Evolutionary conservation across 1,140 invertebrate species (phyloP), one percentile per base, ranked within the genome.

Genomic region (Hyposmocoma kahamanoa): DNA sequence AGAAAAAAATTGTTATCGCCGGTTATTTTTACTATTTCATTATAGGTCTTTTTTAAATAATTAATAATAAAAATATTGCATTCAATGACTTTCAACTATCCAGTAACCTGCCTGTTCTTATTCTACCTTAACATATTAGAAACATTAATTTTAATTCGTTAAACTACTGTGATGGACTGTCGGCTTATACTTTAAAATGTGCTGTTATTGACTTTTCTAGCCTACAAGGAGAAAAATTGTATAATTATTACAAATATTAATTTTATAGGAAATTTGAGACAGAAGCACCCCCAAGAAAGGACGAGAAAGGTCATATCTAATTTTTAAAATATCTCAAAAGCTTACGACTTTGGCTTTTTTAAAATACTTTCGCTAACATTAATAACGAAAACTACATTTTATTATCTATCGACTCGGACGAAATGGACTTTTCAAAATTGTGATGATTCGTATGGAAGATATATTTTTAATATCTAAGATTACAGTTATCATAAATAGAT

Each of bases 151-250:
- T 56, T 38, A 57, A 55, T 58, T 61, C 58, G 53, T 59, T 65
- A 70, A 32, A 28, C 55, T 60, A 62, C 18, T 60, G 59, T 70
- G 51, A 64, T 67, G 67, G 60, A 64, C 59, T 64, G 63, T 53
- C 49, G n/a, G 36, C 50, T 64, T 65, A 64, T 24, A 41, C 18
- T 59, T 53, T 47, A 45, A n/a, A 50, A 47, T 48, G 60, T 67
- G 63, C 50, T 53, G 47, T 62, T 54, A 58, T 44, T 62, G 55
- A 59, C 59, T 61, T 22, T 30, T 57, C 42, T 53, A 15, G 32
- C 47, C 45, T 49, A 53, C 22, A 47, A 50, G 41, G 47, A 53
- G 53, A 56, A 43, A 55, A 42, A 45, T 45, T 17, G 38, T 48
- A 48, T 58, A 53, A 47, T 19, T 30, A 30, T 8, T 30, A 30